phyloP scores from a whole-genome alignment of 2,113 vertebrate genomes.

The Odocoileus hemionus region DNA sequence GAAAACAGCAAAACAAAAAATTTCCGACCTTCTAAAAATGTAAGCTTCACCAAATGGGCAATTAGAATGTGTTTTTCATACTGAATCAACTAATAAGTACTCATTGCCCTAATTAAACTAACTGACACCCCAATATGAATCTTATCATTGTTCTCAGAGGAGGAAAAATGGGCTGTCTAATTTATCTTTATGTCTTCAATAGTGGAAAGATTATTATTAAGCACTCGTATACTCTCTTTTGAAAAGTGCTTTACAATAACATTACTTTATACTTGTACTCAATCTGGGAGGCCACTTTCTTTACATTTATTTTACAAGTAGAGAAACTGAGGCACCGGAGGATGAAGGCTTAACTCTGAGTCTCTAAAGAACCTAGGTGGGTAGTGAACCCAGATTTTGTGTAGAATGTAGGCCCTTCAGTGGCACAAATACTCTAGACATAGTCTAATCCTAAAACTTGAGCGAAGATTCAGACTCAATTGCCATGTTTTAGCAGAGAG shows the following conservation, averaged over 20 bases:
- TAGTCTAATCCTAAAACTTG: neutral
- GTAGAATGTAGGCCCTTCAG: neutral
- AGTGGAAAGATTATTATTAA: constrained; percentile 32
- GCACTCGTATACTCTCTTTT: constrained; percentile 2
- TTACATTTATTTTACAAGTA: neutral
- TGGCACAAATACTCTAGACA: neutral
- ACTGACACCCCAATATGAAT: constrained; percentile 17
- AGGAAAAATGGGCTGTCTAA: constrained; percentile 9
- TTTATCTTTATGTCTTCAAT: constrained; percentile 37
- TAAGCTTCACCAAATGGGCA: constrained; percentile 29
- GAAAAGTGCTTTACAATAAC: constrained; percentile 20
- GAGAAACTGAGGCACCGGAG: neutral
- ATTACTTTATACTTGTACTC: neutral
- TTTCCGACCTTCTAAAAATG: neutral
- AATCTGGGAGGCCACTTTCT: neutral
- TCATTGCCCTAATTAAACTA: constrained; percentile 13
- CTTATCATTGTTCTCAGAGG: neutral
- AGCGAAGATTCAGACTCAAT: neutral
- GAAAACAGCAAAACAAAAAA: constrained; percentile 20
- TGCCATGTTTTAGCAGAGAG: neutral
- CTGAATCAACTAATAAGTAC: constrained; percentile 8
- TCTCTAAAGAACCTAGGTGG: neutral
- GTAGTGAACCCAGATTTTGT: neutral
- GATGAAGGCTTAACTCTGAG: neutral
- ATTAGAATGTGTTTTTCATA: constrained; percentile 28